These are phyloP conservation scores for Loxodonta africana DNA, from an alignment of 2,113 vertebrate genomes.

Conservation along the genomic window DNA sequence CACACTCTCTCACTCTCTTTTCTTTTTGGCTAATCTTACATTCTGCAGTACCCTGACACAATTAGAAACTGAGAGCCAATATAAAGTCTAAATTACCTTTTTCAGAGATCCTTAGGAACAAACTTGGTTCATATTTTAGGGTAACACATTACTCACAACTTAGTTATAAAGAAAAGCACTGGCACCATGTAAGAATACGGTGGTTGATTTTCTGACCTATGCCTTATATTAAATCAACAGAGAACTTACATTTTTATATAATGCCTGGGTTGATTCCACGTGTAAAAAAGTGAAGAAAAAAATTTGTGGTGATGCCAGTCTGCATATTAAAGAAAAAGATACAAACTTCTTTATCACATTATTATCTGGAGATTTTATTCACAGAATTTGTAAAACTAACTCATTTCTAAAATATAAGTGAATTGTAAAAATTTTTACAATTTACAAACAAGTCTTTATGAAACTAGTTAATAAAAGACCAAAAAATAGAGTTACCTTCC, in stretches of 20 bases:
- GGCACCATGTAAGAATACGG: background rate
- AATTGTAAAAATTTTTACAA: background rate
- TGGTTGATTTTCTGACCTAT: background rate
- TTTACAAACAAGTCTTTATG: background rate
- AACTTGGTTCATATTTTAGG: conserved; percentile 5
- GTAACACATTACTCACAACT: background rate
- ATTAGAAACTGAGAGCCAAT: conserved; percentile 6
- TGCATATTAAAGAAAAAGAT: background rate
- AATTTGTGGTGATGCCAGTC: background rate
- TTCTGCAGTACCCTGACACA: conserved; percentile 2
- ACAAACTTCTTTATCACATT: background rate
- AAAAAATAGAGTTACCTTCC: background rate
- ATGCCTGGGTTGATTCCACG: background rate
- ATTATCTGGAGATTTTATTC: conserved; percentile 34
- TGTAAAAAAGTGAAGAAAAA: background rate
- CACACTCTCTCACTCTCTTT: background rate
- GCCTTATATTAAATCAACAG: background rate
- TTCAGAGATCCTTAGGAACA: background rate
- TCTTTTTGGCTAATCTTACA: background rate
- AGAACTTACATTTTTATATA: conserved; percentile 39
- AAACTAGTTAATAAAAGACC: conserved; percentile 52
- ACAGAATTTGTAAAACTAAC: conserved; percentile 10
- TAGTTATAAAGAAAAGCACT: conserved; percentile 32
- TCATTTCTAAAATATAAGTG: conserved; percentile 22
- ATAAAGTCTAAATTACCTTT: conserved; percentile 30